phyloP scores from a whole-genome alignment of 1,140 invertebrate genomes.

The Sinella curviseta region DNA sequence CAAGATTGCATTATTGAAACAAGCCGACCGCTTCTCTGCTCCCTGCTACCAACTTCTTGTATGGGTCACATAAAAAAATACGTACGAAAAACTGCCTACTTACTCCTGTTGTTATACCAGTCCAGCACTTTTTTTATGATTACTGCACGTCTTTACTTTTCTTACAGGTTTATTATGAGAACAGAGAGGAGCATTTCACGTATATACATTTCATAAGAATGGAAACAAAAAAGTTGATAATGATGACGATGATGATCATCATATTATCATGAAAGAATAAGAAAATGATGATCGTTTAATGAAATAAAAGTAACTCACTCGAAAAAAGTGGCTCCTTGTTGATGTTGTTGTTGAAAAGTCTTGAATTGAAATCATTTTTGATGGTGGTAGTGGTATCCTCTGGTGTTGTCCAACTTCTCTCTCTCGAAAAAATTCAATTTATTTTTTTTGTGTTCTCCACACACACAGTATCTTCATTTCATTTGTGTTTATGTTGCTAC shows the following conservation, averaged over 20 bases:
- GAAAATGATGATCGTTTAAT: neutral
- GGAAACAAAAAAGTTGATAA: constrained; percentile 2
- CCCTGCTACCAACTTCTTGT: too few relatives aligned
- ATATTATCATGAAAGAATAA: too few relatives aligned
- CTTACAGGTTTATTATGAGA: neutral
- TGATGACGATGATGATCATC: neutral
- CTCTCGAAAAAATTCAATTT: too few relatives aligned
- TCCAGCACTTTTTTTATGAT: constrained; percentile 13
- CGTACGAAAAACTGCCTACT: neutral
- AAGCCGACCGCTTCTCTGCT: neutral
- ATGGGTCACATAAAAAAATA: neutral
- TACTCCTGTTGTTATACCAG: constrained; percentile 1
- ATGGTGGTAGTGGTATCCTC: too few relatives aligned
- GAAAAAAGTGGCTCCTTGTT: neutral
- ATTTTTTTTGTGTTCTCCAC: too few relatives aligned
- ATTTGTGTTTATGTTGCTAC: too few relatives aligned
- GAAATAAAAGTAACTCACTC: constrained; percentile 15
- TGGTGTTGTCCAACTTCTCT: too few relatives aligned
- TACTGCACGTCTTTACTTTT: constrained; percentile 12
- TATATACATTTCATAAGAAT: neutral
- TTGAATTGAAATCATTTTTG: too few relatives aligned
- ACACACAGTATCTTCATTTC: too few relatives aligned
- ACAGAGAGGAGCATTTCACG: neutral
- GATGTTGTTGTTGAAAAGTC: too few relatives aligned
- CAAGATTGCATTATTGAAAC: neutral